A percentile compares a stretch with the other conserved stretches of the same genome.
These are phyloP conservation scores for Apis laboriosa DNA, from an alignment of 1,140 invertebrate species.

Conservation along the genomic window DNA sequence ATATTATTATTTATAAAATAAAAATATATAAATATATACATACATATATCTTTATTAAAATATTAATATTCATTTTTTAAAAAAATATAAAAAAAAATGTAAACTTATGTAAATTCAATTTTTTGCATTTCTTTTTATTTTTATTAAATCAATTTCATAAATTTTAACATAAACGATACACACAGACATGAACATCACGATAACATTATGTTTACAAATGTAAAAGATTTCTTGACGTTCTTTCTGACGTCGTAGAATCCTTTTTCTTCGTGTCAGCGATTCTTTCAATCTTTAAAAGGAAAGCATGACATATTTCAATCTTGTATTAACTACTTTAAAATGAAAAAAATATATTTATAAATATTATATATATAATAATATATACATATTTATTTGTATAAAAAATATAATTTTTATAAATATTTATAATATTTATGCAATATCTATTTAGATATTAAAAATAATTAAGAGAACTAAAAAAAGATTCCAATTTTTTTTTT, in stretches of 20 bases:
- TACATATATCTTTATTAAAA: neutral
- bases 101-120: neutral
- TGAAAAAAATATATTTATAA: neutral
- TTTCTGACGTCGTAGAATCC: constrained; percentile 19
- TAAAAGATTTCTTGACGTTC: constrained; percentile 1
- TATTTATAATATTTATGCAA: no score
- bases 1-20: no score
- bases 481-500: no score
- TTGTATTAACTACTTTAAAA: neutral
- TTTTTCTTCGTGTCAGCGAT: constrained; percentile 34
- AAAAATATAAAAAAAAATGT: neutral
- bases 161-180: neutral
- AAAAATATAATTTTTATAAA: no score
- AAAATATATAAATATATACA: no score
- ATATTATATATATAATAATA: neutral
- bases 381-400: no score
- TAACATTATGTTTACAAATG: constrained; percentile 39
- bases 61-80: neutral
- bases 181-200: neutral
- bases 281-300: neutral
- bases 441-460: neutral
- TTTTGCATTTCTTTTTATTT: neutral
- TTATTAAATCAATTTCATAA: neutral
- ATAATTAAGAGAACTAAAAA: neutral
- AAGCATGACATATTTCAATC: neutral